phyloP scores from a whole-genome alignment of 1,140 invertebrate genomes.

The Papilio polytes region DNA sequence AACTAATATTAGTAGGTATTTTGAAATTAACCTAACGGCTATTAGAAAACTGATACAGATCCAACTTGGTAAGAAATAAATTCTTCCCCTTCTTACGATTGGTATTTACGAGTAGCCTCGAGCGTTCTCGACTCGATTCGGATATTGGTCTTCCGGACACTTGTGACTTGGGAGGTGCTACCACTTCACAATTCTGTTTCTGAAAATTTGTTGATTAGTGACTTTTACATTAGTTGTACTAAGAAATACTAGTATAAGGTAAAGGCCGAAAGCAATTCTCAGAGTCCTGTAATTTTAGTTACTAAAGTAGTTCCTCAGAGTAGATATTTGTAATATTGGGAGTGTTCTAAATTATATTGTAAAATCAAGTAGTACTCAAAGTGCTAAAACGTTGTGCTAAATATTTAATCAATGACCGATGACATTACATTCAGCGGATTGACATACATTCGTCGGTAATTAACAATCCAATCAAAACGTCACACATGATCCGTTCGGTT shows the following conservation, averaged over 20 bases:
- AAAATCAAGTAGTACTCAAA: not conserved
- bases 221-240: no score
- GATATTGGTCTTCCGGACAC: constrained; percentile 13
- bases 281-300: no score
- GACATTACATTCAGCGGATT: not conserved
- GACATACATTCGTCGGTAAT: not conserved
- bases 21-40: not conserved
- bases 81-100: not conserved
- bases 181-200: no score
- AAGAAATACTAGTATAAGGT: no score
- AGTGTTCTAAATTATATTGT: not conserved
- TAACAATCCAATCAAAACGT: constrained; percentile 25
- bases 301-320: no score
- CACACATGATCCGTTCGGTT: not conserved
- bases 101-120: not conserved
- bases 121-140: not conserved
- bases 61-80: not conserved
- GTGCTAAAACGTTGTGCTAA: not conserved
- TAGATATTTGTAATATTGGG: no score
- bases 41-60: not conserved
- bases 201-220: no score
- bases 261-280: no score
- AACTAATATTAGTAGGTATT: not conserved
- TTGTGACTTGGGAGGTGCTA: not conserved
- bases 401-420: not conserved